Base-by-base conservation (phyloP, 2,888 invertebrate species). In the Cephonodes hylas region DNA sequence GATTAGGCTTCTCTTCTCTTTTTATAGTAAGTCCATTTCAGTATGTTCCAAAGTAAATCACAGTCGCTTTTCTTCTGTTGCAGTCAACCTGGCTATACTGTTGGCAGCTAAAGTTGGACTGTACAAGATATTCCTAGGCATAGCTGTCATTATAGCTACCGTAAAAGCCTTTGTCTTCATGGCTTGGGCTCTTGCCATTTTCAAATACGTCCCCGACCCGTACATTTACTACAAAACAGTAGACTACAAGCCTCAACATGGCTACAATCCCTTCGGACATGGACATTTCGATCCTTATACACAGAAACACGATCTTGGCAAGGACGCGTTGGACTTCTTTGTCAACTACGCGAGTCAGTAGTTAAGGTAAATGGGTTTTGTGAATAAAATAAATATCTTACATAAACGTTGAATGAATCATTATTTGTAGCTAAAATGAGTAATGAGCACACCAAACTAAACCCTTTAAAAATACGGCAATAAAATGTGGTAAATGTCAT, bases 11-110 rank as follows among this genome's bases (percentile, higher is more conserved):
- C 5, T 38, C 3, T 13, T 38, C n/a, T 38, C 44, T 2, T 18
- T 3, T 20, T 10, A 22, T 10, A 22, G 10, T 18, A 2, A 20
- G 10, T 3, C 20, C 44, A n/a, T 7, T 6, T 4, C n/a, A 42
- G 6, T 42, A 1, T 8, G 15, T 42, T 42, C 3, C 15, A 44
- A 44, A 0, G 25, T 60, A 38, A 60, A 60, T 15, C 18, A 53
- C 8, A 18, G 1, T 15, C 13, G n/a, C 23, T 48, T 48, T 80
- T 80, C 75, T 73, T 88, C 83, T 89, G 86, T 91, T 91, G 63
- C 91, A 91, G 91, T 85, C 75, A 81, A 91, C 69, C 79, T 91
- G 63, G 84, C 81, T 65, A 84, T 89, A 63, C 59, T 88, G 63
- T 66, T 87, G 63, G 88, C 86, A 59, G 85, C 83, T 38, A 89